A percentile compares a stretch with the other conserved stretches of the same genome.
These are phyloP conservation scores for Rhamphomyia laevipes DNA, from an alignment of 2,888 invertebrate genomes.

Conservation along the genomic window DNA sequence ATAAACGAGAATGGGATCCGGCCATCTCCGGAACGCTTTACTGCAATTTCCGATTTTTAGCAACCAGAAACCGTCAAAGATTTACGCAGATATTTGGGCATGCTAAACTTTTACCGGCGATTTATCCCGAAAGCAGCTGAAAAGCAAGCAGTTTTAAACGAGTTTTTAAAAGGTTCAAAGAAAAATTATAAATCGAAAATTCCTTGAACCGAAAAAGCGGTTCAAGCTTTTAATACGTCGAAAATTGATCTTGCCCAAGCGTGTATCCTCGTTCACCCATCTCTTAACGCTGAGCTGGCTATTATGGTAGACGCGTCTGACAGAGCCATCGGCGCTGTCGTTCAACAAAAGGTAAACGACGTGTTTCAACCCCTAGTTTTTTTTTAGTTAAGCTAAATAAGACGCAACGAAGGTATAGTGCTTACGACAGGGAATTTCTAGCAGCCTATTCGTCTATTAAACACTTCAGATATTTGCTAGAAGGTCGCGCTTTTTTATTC, in stretches of 20 bases:
- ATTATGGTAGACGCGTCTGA: constrained; percentile 4
- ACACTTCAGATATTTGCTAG: neutral
- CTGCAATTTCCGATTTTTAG: neutral
- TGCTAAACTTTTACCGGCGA: constrained; percentile 1
- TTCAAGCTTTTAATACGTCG: constrained; percentile 2
- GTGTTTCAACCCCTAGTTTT: constrained; percentile 4
- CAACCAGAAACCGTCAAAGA: constrained; percentile 2
- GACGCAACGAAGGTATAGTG: constrained; percentile 2
- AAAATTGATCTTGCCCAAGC: constrained; percentile 8
- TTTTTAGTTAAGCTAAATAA: constrained; percentile 1
- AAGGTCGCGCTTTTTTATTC: neutral
- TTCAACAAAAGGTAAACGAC: constrained; percentile 1
- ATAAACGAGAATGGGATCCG: neutral
- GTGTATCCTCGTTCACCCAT: constrained; percentile 2
- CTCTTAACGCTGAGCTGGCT: neutral
- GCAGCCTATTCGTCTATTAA: constrained; percentile 5
- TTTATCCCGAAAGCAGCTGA: constrained; percentile 3
- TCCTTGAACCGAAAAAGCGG: no score
- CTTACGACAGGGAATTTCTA: constrained; percentile 4
- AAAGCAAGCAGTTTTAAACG: constrained; percentile 1
- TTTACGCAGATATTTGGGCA: constrained; percentile 1
- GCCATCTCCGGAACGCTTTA: constrained; percentile 1
- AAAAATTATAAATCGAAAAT: constrained; percentile 7
- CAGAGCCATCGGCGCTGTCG: constrained; percentile 3
- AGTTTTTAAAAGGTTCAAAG: constrained; percentile 1